These are phyloP conservation scores for Heptranchias perlo DNA, from an alignment of 2,113 vertebrate species.

Conservation along the genomic window DNA sequence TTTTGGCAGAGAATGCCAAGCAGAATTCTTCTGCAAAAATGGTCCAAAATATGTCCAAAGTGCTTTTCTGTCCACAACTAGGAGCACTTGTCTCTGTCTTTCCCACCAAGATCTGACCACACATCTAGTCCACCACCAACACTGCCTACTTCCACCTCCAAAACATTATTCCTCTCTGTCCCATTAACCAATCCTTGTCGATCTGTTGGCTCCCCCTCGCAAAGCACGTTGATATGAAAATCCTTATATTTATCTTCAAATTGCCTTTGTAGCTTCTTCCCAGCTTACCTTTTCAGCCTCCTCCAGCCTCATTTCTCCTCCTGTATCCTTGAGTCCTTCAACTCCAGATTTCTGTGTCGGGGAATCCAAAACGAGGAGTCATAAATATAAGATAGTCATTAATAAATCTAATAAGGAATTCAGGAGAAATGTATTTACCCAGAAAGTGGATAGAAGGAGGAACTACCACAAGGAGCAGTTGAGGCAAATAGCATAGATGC, in stretches of 20 bases:
- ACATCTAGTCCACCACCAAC: not conserved
- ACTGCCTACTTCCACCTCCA: not conserved
- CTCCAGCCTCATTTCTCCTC: not conserved
- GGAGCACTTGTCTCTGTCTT: not conserved
- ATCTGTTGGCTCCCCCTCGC: not conserved
- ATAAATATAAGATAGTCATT: too few relatives aligned
- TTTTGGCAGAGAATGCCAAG: not conserved
- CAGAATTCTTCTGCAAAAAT: not conserved
- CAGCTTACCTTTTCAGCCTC: not conserved
- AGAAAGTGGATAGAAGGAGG: too few relatives aligned
- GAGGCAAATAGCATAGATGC: too few relatives aligned
- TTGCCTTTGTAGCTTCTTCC: not conserved
- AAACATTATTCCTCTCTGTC: not conserved
- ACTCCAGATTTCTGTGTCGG: too few relatives aligned
- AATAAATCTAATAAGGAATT: too few relatives aligned
- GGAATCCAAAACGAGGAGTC: too few relatives aligned
- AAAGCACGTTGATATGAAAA: not conserved
- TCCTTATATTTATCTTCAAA: not conserved
- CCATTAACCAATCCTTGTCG: not conserved
- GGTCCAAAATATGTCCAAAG: not conserved
- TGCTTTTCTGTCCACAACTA: not conserved
- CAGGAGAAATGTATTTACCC: too few relatives aligned
- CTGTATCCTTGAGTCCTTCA: too few relatives aligned
- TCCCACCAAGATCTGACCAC: not conserved
- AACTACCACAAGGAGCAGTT: too few relatives aligned